A percentile compares a stretch with the other conserved stretches of the same genome.
Conservation (phyloP, 1,140 invertebrate species). For the Zophobas atratus region DNA sequence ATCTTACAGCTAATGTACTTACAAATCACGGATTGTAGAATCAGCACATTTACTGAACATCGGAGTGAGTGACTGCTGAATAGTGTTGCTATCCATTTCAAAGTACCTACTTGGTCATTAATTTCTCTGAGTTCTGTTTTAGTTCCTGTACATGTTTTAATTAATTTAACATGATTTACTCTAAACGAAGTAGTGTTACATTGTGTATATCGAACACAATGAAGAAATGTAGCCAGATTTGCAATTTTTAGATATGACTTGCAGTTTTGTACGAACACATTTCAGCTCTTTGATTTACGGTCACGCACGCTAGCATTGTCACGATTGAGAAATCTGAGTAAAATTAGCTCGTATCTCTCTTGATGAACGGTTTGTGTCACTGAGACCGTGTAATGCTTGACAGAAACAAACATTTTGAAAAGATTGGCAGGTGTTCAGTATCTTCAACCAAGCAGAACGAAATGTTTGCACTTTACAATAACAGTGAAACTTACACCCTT, state of each 20-base stretch:
- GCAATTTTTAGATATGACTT: background rate
- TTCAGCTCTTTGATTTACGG: conserved; percentile 18
- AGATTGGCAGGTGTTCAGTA: conserved; percentile 52
- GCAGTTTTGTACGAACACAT: conserved; percentile 11
- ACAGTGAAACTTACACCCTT: background rate
- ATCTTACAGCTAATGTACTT: conserved; percentile 29
- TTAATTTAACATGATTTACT: background rate
- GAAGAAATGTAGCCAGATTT: background rate
- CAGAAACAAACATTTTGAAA: conserved; percentile 53
- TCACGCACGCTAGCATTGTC: conserved; percentile 1
- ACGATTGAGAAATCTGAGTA: conserved; percentile 46
- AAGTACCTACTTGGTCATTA: background rate
- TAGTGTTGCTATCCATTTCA: conserved; percentile 1
- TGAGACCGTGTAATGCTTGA: conserved; percentile 53
- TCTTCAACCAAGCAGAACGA: conserved; percentile 41
- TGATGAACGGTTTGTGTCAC: conserved; percentile 52
- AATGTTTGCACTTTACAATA: conserved; percentile 24
- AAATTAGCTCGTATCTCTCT: conserved; percentile 52
- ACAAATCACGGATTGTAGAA: conserved; percentile 35
- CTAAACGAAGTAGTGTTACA: background rate
- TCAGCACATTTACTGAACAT: conserved; percentile 28
- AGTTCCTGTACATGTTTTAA: background rate
- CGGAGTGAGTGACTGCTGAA: conserved; percentile 36
- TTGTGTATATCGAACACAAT: background rate
- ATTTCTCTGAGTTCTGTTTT: background rate